Conservation (phyloP, 2,888 invertebrate genomes). For the Mythimna albipuncta region DNA sequence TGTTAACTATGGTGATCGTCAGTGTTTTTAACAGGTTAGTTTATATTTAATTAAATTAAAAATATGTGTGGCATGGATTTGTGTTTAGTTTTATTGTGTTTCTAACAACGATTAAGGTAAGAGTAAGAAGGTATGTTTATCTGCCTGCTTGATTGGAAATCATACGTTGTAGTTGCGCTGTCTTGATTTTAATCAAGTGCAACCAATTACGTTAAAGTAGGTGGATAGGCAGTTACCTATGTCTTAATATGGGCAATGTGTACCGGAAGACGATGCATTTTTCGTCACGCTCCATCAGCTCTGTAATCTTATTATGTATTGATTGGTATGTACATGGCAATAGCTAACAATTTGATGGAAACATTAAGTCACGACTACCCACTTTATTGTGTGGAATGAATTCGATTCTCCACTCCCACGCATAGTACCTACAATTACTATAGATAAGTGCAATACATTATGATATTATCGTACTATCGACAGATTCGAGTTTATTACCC, state of each 20-base stretch:
- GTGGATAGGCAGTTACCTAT: conserved; percentile 31
- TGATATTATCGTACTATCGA: conserved; percentile 5
- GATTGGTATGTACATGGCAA: conserved; percentile 46
- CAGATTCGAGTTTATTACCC: background rate
- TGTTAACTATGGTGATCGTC: conserved; percentile 89
- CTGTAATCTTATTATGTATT: conserved; percentile 68
- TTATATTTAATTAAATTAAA: background rate
- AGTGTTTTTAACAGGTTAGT: conserved; percentile 89
- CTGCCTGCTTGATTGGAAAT: conserved; percentile 1
- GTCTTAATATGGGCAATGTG: conserved; percentile 39
- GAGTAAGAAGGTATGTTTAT: background rate
- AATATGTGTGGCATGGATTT: conserved; percentile 42
- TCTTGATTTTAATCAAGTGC: conserved; percentile 27
- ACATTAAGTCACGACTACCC: conserved; percentile 51
- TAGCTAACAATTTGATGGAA: conserved; percentile 48
- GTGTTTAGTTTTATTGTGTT: conserved; percentile 23
- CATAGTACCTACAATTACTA: conserved; percentile 16
- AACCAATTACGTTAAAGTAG: conserved; percentile 22
- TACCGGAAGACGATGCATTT: conserved; percentile 62
- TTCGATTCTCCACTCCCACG: conserved; percentile 56
- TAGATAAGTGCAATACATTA: conserved; percentile 31
- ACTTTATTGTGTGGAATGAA: conserved; percentile 50
- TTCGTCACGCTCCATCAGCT: conserved; percentile 68
- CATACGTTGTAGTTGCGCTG: conserved; percentile 12
- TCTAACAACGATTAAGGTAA: background rate